Conservation (phyloP, 2,113 vertebrate species). For the Pycnonotus jocosus region DNA sequence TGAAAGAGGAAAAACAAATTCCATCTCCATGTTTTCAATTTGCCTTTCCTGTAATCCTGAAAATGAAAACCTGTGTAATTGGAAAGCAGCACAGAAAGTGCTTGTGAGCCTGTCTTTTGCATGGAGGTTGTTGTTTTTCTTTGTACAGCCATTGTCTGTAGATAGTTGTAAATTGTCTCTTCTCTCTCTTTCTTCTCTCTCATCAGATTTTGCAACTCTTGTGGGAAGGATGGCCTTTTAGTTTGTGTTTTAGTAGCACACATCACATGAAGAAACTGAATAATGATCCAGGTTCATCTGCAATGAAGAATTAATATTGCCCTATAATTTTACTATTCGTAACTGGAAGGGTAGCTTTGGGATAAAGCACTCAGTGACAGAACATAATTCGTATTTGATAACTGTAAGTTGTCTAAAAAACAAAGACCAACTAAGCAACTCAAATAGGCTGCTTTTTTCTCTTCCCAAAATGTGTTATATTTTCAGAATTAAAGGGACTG, state of each 20-base stretch:
- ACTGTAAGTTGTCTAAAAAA: not conserved
- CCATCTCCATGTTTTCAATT: not conserved
- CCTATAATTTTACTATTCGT: not conserved
- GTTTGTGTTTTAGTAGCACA: not conserved
- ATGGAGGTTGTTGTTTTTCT: accelerated
- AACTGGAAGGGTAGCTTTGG: not conserved
- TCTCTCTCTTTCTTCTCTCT: no score
- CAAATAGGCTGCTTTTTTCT: not conserved
- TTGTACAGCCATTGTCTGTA: not conserved
- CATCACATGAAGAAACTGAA: not conserved
- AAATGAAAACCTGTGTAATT: not conserved
- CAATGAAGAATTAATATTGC: not conserved
- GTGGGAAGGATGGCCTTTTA: not conserved
- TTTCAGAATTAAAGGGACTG: conserved; percentile 17
- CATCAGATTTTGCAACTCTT: not conserved
- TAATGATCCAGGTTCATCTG: not conserved
- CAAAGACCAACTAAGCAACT: not conserved
- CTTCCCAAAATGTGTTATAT: not conserved
- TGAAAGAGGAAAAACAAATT: not conserved
- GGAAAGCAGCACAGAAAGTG: not conserved
- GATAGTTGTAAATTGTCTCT: not conserved
- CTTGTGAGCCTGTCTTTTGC: not conserved
- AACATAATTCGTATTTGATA: not conserved
- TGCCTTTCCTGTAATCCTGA: not conserved
- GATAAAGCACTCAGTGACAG: not conserved